Conservation (phyloP, 2,113 vertebrate genomes). For the Onychostoma macrolepis region DNA sequence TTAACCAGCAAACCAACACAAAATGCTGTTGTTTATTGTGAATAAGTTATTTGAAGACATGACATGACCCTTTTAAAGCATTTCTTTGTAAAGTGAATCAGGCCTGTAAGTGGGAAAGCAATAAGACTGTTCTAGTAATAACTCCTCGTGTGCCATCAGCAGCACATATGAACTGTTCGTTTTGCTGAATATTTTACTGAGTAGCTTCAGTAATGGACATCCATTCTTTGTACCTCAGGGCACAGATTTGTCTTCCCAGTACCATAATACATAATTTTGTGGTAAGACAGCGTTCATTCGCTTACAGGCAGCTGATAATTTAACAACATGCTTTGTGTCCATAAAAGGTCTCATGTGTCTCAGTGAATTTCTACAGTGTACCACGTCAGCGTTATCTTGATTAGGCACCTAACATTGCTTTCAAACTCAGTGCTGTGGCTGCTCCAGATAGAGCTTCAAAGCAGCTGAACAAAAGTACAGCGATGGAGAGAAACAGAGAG, state of each 20-base stretch:
- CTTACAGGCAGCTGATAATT: background rate
- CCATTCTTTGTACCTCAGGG: background rate
- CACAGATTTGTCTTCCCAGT: background rate
- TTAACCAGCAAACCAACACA: too few relatives aligned
- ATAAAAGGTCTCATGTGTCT: constrained; percentile 14
- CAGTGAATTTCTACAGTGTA: background rate
- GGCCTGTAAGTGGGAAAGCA: background rate
- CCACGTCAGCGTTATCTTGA: constrained; percentile 2
- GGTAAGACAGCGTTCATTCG: background rate
- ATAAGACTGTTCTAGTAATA: background rate
- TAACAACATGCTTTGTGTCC: background rate
- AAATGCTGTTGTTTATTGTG: too few relatives aligned
- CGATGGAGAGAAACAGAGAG: background rate
- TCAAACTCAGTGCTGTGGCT: background rate
- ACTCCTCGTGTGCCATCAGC: background rate
- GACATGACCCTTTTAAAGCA: background rate
- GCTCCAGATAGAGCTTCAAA: constrained; percentile 29
- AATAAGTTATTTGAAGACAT: too few relatives aligned
- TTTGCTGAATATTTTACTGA: background rate
- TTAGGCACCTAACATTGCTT: background rate
- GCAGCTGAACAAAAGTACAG: background rate
- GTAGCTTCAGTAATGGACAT: background rate
- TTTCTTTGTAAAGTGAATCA: background rate
- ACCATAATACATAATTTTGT: background rate
- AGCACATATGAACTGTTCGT: background rate